Base-by-base conservation (phyloP, 2,113 vertebrate genomes). In the Apistogramma diplotaenia region DNA sequence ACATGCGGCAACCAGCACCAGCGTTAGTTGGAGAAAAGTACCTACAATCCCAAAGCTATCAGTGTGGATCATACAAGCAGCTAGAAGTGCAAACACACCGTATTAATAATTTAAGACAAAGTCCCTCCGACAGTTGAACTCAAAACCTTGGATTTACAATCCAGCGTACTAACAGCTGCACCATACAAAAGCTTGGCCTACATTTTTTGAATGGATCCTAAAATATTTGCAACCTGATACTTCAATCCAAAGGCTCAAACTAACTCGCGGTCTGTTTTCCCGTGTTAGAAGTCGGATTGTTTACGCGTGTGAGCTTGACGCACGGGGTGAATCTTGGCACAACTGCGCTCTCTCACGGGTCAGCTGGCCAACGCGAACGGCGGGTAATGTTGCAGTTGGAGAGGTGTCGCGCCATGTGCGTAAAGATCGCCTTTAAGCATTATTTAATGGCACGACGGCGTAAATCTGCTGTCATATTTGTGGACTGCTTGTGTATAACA, bases 201-300 rank as follows among this genome's bases (percentile, higher is more conserved):
- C 27, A 13, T 72, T 15, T 27, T 37, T 23, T 9, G 4, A 10
- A 49, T 11, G 18, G 18, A 46, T 67, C 16, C 23, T 23, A 3
- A 35, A 53, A 23, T 51, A 51, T 21, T 21, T 33, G 80, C n/a
- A 84, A 86, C 35, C 23, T 5, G 58, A 90, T 10, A 55, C 23
- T 55, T 56, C 31, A 37, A 35, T 13, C 9, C 53, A 74, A 74
- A 74, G 31, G n/a, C n/a, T 33, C 15, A 73, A 31, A 37, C 25
- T 55, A 56, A 5, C 40, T 49, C 40, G 16, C 25, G 62, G 23
- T 27, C 16, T 54, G 31, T 19, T 37, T 62, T 65, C 33, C 76
- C 27, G 27, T 2, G 15, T 31, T 21, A 19, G 19, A 79, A 65
- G 31, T 62, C 46, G 21, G 72, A 19, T 58, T 58, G 10, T 25